Evolutionary conservation across 2,113 vertebrate species (phyloP).

Genomic region (Brachypteracias leptosomus): DNA sequence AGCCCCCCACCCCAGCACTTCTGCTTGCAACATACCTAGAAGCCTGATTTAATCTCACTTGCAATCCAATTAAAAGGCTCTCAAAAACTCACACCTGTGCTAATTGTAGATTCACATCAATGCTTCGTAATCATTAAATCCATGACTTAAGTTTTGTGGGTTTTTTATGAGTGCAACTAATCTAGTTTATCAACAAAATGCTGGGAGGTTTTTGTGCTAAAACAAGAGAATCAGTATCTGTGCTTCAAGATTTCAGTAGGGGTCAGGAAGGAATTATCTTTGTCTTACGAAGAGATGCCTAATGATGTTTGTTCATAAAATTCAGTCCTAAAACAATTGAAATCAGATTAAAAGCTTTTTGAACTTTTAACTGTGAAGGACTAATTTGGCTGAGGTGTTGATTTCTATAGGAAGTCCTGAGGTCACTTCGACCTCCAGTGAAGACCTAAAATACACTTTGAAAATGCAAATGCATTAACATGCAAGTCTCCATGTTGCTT

Average conservation of each 20-base stretch:
- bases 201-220: background rate
- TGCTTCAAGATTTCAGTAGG: background rate
- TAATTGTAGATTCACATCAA: constrained; percentile 40
- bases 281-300: constrained; percentile 11
- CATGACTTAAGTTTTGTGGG: background rate
- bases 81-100: constrained; percentile 27
- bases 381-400: background rate
- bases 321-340: background rate
- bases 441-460: no score
- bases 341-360: background rate
- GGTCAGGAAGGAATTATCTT: constrained; percentile 59
- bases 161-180: constrained; percentile 28
- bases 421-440: background rate
- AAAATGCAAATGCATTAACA: background rate
- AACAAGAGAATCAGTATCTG: background rate
- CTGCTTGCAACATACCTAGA: background rate
- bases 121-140: constrained; percentile 26
- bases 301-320: constrained; percentile 51
- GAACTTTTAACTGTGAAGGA: background rate
- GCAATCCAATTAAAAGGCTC: constrained; percentile 49
- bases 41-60: constrained; percentile 39
- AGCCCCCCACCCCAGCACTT: background rate
- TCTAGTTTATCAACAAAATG: constrained; percentile 41
- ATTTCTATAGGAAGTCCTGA: background rate
- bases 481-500: rapidly evolving